A percentile compares a stretch with the other conserved stretches of the same genome.
phyloP scores from a whole-genome alignment of 2,797 vertebrate species.

The Eulemur albifrons region DNA sequence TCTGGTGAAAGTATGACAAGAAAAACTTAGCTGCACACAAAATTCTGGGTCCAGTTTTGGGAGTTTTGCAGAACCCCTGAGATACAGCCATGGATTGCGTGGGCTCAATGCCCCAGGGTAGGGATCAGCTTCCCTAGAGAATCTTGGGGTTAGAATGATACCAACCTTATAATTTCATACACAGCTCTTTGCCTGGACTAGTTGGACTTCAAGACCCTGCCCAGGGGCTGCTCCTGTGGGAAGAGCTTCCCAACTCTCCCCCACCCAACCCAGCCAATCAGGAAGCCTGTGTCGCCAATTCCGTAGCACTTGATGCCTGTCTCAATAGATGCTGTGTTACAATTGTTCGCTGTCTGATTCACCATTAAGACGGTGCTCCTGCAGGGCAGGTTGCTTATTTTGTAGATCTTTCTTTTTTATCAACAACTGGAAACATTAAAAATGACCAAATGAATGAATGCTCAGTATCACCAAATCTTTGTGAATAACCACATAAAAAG shows the following conservation, averaged over 20 bases:
- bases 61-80: background rate
- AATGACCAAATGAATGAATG: background rate
- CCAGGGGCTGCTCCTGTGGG: background rate
- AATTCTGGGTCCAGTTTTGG: background rate
- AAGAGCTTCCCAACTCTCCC: background rate
- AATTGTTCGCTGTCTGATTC: background rate
- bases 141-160: too few relatives aligned
- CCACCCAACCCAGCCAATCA: background rate
- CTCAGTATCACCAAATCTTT: background rate
- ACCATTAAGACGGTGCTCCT: background rate
- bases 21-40: background rate
- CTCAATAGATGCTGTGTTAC: too few relatives aligned
- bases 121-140: background rate
- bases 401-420: background rate
- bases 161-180: background rate
- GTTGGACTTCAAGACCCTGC: background rate
- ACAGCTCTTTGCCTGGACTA: background rate
- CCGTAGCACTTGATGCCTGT: accelerated
- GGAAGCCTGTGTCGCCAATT: background rate
- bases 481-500: background rate
- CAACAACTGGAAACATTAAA: background rate
- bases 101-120: background rate
- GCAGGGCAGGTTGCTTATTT: background rate
- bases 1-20: background rate
- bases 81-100: background rate